Base-by-base conservation (phyloP, 2,113 vertebrate species). In the Periophthalmodon schlosseri region DNA sequence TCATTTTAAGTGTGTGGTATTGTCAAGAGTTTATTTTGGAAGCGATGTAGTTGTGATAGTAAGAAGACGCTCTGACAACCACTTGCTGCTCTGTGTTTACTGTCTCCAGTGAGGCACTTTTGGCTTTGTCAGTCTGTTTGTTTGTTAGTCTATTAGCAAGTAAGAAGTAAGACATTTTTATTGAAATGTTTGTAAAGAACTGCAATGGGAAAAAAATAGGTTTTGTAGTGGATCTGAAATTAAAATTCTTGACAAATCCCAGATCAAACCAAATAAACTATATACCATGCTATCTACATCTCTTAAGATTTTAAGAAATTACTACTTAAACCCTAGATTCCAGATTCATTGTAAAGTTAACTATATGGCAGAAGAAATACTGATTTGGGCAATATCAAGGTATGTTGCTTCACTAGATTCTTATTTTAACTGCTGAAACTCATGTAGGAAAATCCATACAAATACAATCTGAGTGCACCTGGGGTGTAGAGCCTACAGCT, bases 401-500 rank as follows among this genome's bases (percentile, higher is more conserved):
- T 47, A 28, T 28, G 28, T 28, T 28, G 28, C 28, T 47, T 47
- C 3, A 52, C 49, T 52, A 52, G 2, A 52, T 73, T 67, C 76
- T 63, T 50, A 74, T 58, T 83, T 77, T 77, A 67, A 52, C 46
- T 61, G 73, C 78, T 68, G 47, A 28, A 44, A 69, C 49, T 24
- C 34, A 52, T 73, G 33, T 54, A 74, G 20, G 57, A 47, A 39
- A 16, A 75, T n/a, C 9, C 50, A 39, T 23, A 79, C 54, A 73
- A 49, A 56, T 54, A 56, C 68, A 84, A 85, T 86, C 84, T 68
- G 69, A 73, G 69, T 84, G 63, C 80, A 88, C 84, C 82, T 68
- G 85, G 74, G 87, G 86, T 87, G 58, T 69, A 36, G 70, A 91
- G 72, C 86, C 86, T 88, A 87, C 86, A 88, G 81, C 86, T 83